Conservation (phyloP, 2,113 vertebrate species). For the Mobula hypostoma region DNA sequence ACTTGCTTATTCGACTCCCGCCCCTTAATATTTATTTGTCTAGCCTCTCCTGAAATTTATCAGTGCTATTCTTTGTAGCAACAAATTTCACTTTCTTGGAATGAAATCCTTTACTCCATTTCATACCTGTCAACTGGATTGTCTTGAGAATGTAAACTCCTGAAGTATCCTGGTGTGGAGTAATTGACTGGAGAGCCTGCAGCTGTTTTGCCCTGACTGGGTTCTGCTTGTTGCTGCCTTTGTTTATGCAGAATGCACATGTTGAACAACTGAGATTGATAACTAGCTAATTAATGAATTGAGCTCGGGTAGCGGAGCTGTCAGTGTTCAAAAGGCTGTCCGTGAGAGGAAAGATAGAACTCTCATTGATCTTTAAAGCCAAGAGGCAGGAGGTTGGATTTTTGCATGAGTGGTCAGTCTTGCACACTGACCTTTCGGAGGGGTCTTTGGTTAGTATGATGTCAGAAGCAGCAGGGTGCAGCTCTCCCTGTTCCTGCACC, state of each 20-base stretch:
- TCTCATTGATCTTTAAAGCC: not conserved
- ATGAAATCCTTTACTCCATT: too few species aligned
- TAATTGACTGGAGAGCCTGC: not conserved
- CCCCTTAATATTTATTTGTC: not conserved
- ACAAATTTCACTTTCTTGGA: not conserved
- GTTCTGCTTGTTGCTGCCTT: not conserved
- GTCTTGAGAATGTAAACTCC: not conserved
- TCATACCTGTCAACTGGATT: not conserved
- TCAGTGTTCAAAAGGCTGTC: not conserved
- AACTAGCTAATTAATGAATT: not conserved
- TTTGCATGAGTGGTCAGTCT: not conserved
- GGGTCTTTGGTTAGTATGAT: not conserved
- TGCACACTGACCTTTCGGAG: not conserved
- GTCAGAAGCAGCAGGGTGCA: not conserved
- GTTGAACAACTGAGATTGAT: not conserved
- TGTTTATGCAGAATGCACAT: not conserved
- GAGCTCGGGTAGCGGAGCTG: not conserved
- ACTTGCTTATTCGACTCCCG: not conserved
- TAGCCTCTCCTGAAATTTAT: not conserved
- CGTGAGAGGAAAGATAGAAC: not conserved
- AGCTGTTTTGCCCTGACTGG: not conserved
- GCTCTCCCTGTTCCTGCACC: not conserved
- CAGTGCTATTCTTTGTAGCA: not conserved
- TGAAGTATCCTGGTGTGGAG: not conserved
- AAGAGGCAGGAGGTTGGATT: not conserved